Conservation (phyloP, 35 echinoderm and acorn worm genomes). For the Diadema setosum region DNA sequence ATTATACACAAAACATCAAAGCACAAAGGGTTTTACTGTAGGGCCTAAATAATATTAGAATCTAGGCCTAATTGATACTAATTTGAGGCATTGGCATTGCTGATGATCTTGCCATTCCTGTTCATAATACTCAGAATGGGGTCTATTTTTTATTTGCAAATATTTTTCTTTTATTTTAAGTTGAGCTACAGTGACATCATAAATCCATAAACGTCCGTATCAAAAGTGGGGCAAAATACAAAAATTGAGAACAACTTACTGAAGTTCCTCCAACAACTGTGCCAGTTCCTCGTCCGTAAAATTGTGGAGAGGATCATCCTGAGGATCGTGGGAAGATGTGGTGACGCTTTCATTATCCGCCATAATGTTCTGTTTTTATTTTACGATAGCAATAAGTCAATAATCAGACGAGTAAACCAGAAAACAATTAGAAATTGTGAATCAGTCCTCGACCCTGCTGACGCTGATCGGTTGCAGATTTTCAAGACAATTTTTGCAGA, state of each 20-base stretch:
- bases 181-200: background rate
- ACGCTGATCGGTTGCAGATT: background rate
- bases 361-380: conserved; percentile 21
- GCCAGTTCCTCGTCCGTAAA: conserved; percentile 66
- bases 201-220: background rate
- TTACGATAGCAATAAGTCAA: background rate
- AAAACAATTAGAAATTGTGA: background rate
- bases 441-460: background rate
- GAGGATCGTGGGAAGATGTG: conserved; percentile 68
- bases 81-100: background rate
- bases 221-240: background rate
- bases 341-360: conserved; percentile 92
- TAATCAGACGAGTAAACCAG: background rate
- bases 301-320: conserved; percentile 88
- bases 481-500: too few relatives aligned
- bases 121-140: background rate
- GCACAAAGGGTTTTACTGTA: background rate
- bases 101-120: background rate
- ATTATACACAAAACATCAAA: background rate
- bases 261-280: conserved; percentile 54
- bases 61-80: background rate
- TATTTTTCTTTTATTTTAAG: background rate
- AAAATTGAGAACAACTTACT: conserved; percentile 36
- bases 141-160: background rate
- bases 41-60: background rate